phyloP scores from a whole-genome alignment of 2,113 vertebrate genomes.

The Prolemur simus region DNA sequence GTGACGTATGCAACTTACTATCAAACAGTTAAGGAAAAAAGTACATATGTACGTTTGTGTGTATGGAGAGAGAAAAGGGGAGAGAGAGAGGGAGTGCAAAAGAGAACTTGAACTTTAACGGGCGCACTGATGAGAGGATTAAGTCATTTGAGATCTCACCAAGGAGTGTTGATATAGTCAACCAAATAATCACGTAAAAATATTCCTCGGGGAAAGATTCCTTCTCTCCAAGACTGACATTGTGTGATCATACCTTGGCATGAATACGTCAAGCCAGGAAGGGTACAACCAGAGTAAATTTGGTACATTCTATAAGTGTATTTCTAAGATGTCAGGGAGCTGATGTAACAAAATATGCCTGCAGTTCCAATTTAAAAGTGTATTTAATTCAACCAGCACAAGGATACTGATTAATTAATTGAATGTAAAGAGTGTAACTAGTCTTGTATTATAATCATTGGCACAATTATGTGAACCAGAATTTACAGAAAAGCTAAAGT shows the following conservation, averaged over 20 bases:
- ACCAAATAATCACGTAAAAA: background rate
- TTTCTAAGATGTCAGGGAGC: background rate
- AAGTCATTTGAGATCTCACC: no score
- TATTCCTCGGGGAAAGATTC: background rate
- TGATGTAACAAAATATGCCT: background rate
- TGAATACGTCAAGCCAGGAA: background rate
- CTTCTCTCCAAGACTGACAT: background rate
- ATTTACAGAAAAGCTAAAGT: background rate
- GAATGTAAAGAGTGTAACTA: background rate
- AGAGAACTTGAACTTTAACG: no score
- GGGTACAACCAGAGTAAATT: background rate
- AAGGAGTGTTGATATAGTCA: no score
- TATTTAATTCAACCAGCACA: background rate
- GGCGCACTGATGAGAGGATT: no score
- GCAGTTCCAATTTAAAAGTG: background rate
- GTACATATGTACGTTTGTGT: no score
- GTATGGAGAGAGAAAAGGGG: no score
- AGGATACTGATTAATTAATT: background rate
- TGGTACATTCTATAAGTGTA: background rate
- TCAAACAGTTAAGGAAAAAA: no score
- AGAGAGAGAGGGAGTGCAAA: no score
- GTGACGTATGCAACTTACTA: background rate
- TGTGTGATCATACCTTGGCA: background rate
- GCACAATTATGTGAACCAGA: background rate
- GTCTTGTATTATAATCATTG: no score